Evolutionary conservation across 2,797 vertebrate species (phyloP).

Genomic region (Hylomyscus alleni): DNA sequence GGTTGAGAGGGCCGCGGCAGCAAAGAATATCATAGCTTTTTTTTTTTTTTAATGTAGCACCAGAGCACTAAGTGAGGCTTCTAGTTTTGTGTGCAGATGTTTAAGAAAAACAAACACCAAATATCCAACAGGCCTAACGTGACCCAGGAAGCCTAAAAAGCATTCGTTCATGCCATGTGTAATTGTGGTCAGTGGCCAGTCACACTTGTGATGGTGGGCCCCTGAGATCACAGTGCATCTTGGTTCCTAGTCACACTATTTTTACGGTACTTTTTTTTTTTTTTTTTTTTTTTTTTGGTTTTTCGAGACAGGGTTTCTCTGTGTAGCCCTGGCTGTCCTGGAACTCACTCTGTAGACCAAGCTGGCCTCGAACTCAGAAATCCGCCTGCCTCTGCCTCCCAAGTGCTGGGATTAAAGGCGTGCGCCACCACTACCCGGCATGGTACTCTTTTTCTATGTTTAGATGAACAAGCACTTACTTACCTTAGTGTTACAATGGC

Average conservation of each 20-base stretch:
- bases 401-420: no score
- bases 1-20: no score
- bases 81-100: not conserved
- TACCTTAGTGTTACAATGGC: not conserved
- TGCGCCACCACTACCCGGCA: no score
- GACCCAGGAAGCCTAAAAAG: not conserved
- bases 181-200: not conserved
- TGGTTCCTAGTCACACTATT: not conserved
- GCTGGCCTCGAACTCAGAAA: no score
- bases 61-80: not conserved
- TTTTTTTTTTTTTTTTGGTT: no score
- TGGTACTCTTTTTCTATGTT: no score
- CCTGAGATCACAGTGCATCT: not conserved
- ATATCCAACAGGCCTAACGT: not conserved
- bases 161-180: not conserved
- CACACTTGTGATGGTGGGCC: not conserved
- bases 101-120: not conserved
- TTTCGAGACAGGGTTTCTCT: no score
- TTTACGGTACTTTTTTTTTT: not conserved
- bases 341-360: no score
- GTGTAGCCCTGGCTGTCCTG: no score
- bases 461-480: not conserved
- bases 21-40: no score
- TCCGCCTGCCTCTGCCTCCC: no score
- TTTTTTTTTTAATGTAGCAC: no score